phyloP scores from a whole-genome alignment of 2,797 vertebrate species.

The Smutsia gigantea region DNA sequence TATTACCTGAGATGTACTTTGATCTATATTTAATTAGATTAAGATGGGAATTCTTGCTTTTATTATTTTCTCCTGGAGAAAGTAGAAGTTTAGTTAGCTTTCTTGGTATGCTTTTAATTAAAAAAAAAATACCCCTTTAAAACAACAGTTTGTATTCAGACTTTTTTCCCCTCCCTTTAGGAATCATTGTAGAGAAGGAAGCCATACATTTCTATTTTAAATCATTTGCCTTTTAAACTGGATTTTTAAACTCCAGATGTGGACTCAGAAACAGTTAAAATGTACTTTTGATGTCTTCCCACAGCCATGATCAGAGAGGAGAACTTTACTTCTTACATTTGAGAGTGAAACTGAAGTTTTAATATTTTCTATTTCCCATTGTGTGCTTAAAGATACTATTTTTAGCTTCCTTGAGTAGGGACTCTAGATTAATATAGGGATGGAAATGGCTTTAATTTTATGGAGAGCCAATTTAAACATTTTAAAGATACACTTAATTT shows the following conservation, averaged over 20 bases:
- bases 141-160: constrained; percentile 44
- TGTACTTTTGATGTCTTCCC: background rate
- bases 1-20: background rate
- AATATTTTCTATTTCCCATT: constrained; percentile 6
- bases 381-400: background rate
- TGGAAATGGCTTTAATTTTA: constrained; percentile 27
- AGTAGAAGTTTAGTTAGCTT: constrained; percentile 64
- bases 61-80: constrained; percentile 57
- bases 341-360: constrained; percentile 11
- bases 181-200: constrained; percentile 49
- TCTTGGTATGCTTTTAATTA: constrained; percentile 29
- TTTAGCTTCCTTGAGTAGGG: background rate
- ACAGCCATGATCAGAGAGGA: background rate
- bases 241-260: constrained; percentile 67
- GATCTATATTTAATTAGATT: constrained; percentile 26
- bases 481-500: background rate
- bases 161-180: background rate
- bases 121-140: constrained; percentile 41
- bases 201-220: constrained; percentile 70
- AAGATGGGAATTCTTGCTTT: constrained; percentile 14
- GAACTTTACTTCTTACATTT: background rate
- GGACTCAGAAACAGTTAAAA: constrained; percentile 46
- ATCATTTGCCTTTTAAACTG: constrained; percentile 66
- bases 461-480: background rate
- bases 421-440: background rate